These are phyloP conservation scores for Serranus cabrilla DNA, from an alignment of 2,797 vertebrate genomes.

Conservation along the genomic window DNA sequence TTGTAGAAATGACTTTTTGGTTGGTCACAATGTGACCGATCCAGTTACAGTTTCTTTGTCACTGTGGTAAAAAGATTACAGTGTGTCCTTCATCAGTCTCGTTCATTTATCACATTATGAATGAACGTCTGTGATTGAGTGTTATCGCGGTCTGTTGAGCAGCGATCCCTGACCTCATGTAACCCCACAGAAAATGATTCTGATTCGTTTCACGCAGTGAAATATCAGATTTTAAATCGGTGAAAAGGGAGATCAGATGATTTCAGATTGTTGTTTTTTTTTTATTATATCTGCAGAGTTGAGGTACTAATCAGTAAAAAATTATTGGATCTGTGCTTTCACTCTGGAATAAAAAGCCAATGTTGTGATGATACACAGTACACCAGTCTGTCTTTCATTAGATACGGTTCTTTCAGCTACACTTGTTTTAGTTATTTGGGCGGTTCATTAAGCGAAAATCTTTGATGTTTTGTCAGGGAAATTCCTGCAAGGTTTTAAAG, in stretches of 20 bases:
- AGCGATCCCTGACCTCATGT: background rate
- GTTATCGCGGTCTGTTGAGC: background rate
- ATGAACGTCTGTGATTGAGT: too few relatives aligned
- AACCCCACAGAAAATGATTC: background rate
- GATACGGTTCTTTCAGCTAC: background rate
- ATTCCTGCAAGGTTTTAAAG: background rate
- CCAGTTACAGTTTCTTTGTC: too few relatives aligned
- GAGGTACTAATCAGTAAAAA: background rate
- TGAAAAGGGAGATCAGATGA: too few relatives aligned
- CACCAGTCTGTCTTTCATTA: background rate
- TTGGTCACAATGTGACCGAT: too few relatives aligned
- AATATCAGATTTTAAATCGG: background rate
- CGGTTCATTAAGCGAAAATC: background rate
- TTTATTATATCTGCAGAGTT: background rate
- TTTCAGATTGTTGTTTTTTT: too few relatives aligned
- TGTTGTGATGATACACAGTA: background rate
- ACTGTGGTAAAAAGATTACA: too few relatives aligned
- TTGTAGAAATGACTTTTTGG: too few relatives aligned
- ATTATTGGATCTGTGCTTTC: background rate
- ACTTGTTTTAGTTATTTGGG: background rate
- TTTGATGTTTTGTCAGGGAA: constrained; percentile 12
- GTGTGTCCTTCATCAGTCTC: too few relatives aligned
- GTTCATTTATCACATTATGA: too few relatives aligned
- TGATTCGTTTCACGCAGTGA: background rate
- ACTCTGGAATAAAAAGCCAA: too few relatives aligned